Base-by-base conservation (phyloP, 2,113 vertebrate species). In the Emydura subglobosa region DNA sequence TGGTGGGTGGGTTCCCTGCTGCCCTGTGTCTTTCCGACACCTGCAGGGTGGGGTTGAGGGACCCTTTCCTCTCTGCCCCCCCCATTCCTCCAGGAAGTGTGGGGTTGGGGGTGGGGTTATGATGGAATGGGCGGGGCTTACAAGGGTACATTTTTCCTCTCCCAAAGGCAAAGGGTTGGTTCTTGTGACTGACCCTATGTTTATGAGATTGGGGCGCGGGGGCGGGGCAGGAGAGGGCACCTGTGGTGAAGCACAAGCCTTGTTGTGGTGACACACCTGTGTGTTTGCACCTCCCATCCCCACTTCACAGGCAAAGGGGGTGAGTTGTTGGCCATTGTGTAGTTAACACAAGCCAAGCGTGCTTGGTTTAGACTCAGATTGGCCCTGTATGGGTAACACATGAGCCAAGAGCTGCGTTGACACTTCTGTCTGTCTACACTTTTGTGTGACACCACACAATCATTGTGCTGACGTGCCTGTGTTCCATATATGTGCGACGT, bases 1-100 rank as follows among this genome's bases (percentile, higher is more conserved):
- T 31, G 21, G 72, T 24, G 53, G 34, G 74, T 47, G 85, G 27
- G n/a, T 14, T 61, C 50, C n/a, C 27, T 57, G 17, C 24, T 13
- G 50, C 3, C 27, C n/a, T 27, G 50, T 59, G 44, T 55, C 34
- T 13, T 29, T 61, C 44, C 7, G 86, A 93, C 91, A 91, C 42
- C 85, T 13, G 88, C 49, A 82, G 74, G 61, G 94, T 96, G 97
- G 97, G 92, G 93, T 95, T 91, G 97, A 92, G 90, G 96, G 91
- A 96, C 96, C 95, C 90, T 19, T 22, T 51, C 44, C 19, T 54
- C 89, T 89, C 84, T 42, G n/a, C 39, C 10, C 93, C 94, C 95
- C 87, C 96, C 96, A 91, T 94, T 95, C 91, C 95, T 95, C 96
- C 95, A 79, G 68, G 86, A 93, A 95, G 90, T 85, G 91, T 89